These are phyloP conservation scores for Glareola pratincola DNA, from an alignment of 2,113 vertebrate genomes.

Conservation along the genomic window DNA sequence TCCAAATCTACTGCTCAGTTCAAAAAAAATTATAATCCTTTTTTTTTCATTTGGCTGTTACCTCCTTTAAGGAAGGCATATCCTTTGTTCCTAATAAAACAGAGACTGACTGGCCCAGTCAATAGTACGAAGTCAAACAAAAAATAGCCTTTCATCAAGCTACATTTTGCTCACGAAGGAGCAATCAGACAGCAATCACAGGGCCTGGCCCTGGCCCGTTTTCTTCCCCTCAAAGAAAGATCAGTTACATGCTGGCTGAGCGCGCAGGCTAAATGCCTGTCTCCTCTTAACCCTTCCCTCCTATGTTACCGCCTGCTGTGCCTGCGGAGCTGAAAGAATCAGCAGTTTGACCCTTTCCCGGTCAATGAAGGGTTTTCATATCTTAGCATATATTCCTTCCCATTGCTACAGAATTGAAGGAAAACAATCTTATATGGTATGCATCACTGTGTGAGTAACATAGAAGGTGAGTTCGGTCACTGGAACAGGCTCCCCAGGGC, in stretches of 20 bases:
- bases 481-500: background rate
- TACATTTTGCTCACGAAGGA: background rate
- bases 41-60: background rate
- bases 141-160: background rate
- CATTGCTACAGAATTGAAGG: background rate
- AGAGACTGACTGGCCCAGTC: background rate
- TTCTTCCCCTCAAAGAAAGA: background rate
- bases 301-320: background rate
- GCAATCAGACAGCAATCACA: background rate
- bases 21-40: too few relatives aligned
- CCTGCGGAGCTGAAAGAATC: background rate
- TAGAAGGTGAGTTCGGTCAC: background rate
- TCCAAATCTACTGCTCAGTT: background rate
- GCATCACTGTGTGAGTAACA: background rate
- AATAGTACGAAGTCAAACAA: background rate
- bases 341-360: background rate
- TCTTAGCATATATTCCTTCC: background rate
- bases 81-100: background rate
- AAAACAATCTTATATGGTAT: background rate
- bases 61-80: background rate
- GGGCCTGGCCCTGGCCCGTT: background rate
- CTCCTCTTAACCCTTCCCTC: background rate
- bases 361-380: background rate
- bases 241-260: background rate
- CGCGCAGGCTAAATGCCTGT: accelerated